Base-by-base conservation (phyloP, 2,888 invertebrate species). In the Heliconius cydno region DNA sequence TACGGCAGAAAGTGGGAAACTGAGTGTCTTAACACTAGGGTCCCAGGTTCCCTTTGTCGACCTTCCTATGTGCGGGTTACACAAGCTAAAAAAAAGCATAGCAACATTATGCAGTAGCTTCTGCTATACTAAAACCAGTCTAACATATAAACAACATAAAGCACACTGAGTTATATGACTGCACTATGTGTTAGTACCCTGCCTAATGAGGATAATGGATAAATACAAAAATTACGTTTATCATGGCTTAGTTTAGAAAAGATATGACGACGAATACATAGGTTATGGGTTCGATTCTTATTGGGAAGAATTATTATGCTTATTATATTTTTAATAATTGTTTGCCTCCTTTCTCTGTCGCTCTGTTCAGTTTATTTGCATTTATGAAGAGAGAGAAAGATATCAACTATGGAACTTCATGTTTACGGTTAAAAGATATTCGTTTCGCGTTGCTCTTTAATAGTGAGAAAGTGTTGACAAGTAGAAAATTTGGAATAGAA, bases 101-200 rank as follows among this genome's bases (percentile, higher is more conserved):
- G 19, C 46, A 52, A 57, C 19, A 38, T 34, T 38, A 38, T 67
- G 67, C n/a, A 38, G 12, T 30, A 15, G 12, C 15, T 66, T 67
- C n/a, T 9, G 68, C 38, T 38, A 68, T n/a, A 68, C 68, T 25
- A 41, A 70, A 41, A 41, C 41, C 6, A 70, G n/a, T 70, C 41
- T 22, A 25, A n/a, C 4, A 13, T 34, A 68, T 38, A 68, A 68
- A 38, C 38, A 5, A 25, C n/a, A 41, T 70, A 70, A 70, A 70
- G 41, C 68, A 70, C 13, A n/a, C 41, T 70, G 68, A 70, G 25
- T 41, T 70, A 70, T 70, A 70, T 41, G 41, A 41, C 68, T 41
- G 68, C 68, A 70, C 68, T 41, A 70, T 70, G 41, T 70, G 41
- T 70, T 60, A 41, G 41, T 25, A 15, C 3, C 68, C 7, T 13